phyloP scores from a whole-genome alignment of 2,797 vertebrate genomes.

The Gobio occitaniae region DNA sequence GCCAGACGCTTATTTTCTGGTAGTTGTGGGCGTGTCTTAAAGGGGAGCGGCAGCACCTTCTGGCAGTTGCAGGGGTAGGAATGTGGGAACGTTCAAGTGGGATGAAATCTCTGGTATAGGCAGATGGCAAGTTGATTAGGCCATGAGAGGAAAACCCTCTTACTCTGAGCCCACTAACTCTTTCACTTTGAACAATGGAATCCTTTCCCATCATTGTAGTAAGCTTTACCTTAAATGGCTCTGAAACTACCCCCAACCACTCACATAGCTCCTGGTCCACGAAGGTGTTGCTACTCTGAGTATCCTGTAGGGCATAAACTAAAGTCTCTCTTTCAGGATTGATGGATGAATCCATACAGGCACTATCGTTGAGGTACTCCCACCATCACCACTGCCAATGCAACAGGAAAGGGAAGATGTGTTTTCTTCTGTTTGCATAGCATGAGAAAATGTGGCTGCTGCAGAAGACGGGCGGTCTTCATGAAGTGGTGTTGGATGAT shows the following conservation, averaged over 20 bases:
- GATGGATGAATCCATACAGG: slow-evolving; percentile 46
- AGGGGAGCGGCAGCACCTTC: slow-evolving; percentile 14
- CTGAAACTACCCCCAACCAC: neutral
- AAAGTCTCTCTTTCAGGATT: slow-evolving; percentile 25
- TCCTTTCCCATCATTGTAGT: slow-evolving; percentile 51
- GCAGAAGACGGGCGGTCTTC: slow-evolving; percentile 28
- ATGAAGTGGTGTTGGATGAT: slow-evolving; percentile 46
- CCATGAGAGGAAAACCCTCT: slow-evolving; percentile 17
- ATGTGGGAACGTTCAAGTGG: slow-evolving; percentile 25
- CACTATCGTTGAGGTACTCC: slow-evolving; percentile 52
- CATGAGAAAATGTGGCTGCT: neutral
- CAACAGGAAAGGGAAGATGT: neutral
- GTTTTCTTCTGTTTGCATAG: slow-evolving; percentile 21
- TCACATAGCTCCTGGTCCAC: slow-evolving; percentile 45
- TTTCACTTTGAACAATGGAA: neutral
- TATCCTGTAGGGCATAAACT: slow-evolving; percentile 43
- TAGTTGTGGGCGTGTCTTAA: neutral
- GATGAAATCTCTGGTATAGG: slow-evolving; percentile 48
- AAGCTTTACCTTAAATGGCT: slow-evolving; percentile 53
- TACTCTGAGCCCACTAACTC: slow-evolving; percentile 34
- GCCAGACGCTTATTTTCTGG: slow-evolving; percentile 27
- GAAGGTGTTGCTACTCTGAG: slow-evolving; percentile 49
- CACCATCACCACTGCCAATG: neutral
- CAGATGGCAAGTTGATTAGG: slow-evolving; percentile 16
- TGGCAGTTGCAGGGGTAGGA: slow-evolving; percentile 1